Base-by-base conservation (phyloP, 1,140 invertebrate genomes). In the Camponotus floridanus region DNA sequence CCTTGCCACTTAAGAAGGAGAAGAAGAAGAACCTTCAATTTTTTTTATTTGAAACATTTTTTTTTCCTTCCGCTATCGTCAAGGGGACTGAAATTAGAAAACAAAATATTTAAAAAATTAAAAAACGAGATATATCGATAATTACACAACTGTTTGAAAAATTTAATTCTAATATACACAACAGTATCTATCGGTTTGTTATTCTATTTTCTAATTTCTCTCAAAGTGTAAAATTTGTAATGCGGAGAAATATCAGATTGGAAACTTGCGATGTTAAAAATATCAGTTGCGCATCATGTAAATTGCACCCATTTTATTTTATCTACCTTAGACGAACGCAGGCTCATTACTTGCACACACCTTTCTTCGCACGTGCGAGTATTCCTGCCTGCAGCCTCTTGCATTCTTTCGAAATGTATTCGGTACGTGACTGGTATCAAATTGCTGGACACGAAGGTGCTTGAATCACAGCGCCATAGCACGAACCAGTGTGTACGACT, bases 341-440 rank as follows among this genome's bases (percentile, higher is more conserved):
- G 67, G 11, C 39, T 81, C 55, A 81, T 81, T 81, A 81, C 51
- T 59, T 39, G 67, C 79, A 73, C 51, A 74, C 79, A 42, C 31
- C 36, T 83, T 70, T 74, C 36, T 61, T 67, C 55, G 51, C 83
- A 73, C 48, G 68, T 31, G 55, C 70, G 39, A 74, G 88, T 88
- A 88, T 89, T 80, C 55, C 83, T 88, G 39, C 45, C 15, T 39
- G 71, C n/a, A 51, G 39, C 39, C 67, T 76, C 88, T 86, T 71
- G 78, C 74, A 86, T 90, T 90, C 88, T 90, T 90, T 87, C 87
- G 71, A 89, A 92, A 92, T 89, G 89, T 90, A 92, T 91, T 92
- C 91, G 76, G 87, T 90, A 92, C 92, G 91, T 92, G 92, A 92
- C 92, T 81, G 76, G 89, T 92, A 92, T 92, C 88, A 91, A 92